Conservation (phyloP, 92 coral and sea anemone species). For the Palythoa grandiflora region DNA sequence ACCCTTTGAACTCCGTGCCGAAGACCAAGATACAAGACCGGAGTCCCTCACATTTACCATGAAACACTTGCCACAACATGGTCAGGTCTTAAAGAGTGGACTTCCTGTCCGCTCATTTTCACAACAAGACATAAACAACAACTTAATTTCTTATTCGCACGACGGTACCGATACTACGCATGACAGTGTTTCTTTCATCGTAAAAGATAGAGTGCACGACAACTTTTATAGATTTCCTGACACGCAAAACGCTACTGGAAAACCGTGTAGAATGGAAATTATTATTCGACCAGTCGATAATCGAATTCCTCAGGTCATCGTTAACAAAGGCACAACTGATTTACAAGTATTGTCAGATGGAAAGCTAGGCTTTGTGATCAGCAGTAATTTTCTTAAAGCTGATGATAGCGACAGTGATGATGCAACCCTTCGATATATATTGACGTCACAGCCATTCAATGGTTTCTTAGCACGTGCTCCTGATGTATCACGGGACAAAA, state of each 20-base stretch:
- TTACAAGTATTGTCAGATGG: slow-evolving; percentile 71
- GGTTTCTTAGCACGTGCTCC: slow-evolving; percentile 67
- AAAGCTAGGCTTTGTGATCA: slow-evolving; percentile 76
- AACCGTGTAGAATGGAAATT: slow-evolving; percentile 70
- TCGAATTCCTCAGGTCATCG: slow-evolving; percentile 85
- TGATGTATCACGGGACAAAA: slow-evolving; percentile 42
- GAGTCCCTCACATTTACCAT: slow-evolving; percentile 71
- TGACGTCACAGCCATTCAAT: slow-evolving; percentile 69
- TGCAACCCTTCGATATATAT: slow-evolving; percentile 67
- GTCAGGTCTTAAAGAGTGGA: slow-evolving; percentile 77
- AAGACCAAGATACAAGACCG: slow-evolving; percentile 89
- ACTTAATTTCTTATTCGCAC: slow-evolving; percentile 84
- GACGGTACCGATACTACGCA: slow-evolving; percentile 92
- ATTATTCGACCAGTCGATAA: slow-evolving; percentile 84
- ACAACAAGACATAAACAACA: slow-evolving; percentile 83
- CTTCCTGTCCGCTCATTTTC: slow-evolving; percentile 76
- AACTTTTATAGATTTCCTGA: slow-evolving; percentile 81
- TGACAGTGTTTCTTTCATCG: slow-evolving; percentile 76
- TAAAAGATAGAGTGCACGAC: slow-evolving; percentile 84
- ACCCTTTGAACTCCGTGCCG: slow-evolving; percentile 91
- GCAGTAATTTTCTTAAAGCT: slow-evolving; percentile 66
- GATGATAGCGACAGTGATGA: slow-evolving; percentile 90
- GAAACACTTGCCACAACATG: slow-evolving; percentile 89
- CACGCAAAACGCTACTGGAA: slow-evolving; percentile 65
- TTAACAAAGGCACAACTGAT: slow-evolving; percentile 86